Percentiles rank a stretch among this genome's conserved stretches.
These are phyloP conservation scores for Scaptomyza montana DNA, from an alignment of 1,140 invertebrate genomes.

Conservation along the genomic window DNA sequence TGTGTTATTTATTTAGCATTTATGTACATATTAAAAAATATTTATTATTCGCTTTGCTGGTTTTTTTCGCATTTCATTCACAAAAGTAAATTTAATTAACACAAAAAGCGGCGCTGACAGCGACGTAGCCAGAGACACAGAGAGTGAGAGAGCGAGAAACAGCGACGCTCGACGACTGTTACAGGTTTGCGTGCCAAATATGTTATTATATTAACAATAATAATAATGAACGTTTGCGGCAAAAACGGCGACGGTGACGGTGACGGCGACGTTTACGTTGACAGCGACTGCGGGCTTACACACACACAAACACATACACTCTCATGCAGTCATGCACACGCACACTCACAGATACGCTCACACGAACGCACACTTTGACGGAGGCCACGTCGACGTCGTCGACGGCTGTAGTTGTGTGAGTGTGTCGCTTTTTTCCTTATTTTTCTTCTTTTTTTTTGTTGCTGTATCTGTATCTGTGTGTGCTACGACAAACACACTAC, in stretches of 20 bases:
- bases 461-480: conserved; percentile 54
- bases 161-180: conserved; percentile 43
- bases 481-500: conserved; percentile 44
- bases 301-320: conserved; percentile 34
- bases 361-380: conserved; percentile 41
- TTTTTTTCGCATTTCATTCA: conserved; percentile 82
- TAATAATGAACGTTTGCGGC: conserved; percentile 51
- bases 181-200: conserved; percentile 72
- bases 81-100: conserved; percentile 83
- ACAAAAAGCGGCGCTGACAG: conserved; percentile 62
- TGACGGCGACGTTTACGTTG: conserved; percentile 27
- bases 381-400: conserved; percentile 60
- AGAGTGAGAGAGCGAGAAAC: background rate
- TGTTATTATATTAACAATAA: conserved; percentile 63
- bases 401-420: conserved; percentile 48
- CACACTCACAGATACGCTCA: conserved; percentile 25
- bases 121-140: background rate
- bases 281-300: conserved; percentile 49
- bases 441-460: conserved; percentile 26
- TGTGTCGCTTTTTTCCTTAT: conserved; percentile 33
- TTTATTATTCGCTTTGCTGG: conserved; percentile 71
- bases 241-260: conserved; percentile 11
- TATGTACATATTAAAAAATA: conserved; percentile 73
- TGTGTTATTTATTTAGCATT: conserved; percentile 77
- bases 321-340: conserved; percentile 7